These are phyloP conservation scores for Parelbella ahira DNA, from an alignment of 2,888 invertebrate species.

Conservation along the genomic window DNA sequence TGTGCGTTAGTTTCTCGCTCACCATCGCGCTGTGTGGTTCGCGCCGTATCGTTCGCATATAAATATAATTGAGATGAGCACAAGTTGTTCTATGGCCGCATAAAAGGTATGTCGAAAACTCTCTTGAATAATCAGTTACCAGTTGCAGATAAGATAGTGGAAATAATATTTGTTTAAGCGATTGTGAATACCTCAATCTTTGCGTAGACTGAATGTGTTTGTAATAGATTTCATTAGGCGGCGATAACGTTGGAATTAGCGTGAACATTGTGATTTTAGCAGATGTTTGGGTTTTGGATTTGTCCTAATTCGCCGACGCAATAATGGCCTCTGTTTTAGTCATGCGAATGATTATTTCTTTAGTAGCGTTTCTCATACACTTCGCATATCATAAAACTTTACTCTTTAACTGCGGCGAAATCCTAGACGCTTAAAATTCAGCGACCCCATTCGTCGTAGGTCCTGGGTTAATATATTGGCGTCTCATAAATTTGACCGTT, in stretches of 20 bases:
- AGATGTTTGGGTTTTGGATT: no score
- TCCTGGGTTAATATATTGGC: no score
- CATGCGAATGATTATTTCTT: no score
- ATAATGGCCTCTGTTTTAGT: no score
- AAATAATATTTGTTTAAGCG: slow-evolving; percentile 13
- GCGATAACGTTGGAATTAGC: slow-evolving; percentile 8
- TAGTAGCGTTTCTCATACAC: no score
- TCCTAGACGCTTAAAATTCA: no score
- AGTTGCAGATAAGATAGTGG: slow-evolving; percentile 12
- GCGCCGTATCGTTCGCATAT: slow-evolving; percentile 1
- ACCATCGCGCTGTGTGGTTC: slow-evolving; percentile 29
- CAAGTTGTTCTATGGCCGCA: slow-evolving; percentile 1
- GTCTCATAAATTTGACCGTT: no score
- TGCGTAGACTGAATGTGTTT: slow-evolving; percentile 6
- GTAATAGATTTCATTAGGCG: slow-evolving; percentile 3
- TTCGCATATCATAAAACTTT: no score
- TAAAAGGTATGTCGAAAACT: slow-evolving; percentile 19
- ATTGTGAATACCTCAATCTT: slow-evolving; percentile 15
- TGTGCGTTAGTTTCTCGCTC: slow-evolving; percentile 35
- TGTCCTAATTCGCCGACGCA: no score
- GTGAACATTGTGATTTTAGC: slow-evolving; percentile 3
- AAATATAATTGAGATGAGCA: slow-evolving; percentile 7
- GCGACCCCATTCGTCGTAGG: no score
- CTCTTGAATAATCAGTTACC: slow-evolving; percentile 10
- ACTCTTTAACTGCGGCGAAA: no score